Evolutionary conservation across 2,797 vertebrate species (phyloP), one percentile per base, ranked within the genome.

Genomic region (Acomys russatus): DNA sequence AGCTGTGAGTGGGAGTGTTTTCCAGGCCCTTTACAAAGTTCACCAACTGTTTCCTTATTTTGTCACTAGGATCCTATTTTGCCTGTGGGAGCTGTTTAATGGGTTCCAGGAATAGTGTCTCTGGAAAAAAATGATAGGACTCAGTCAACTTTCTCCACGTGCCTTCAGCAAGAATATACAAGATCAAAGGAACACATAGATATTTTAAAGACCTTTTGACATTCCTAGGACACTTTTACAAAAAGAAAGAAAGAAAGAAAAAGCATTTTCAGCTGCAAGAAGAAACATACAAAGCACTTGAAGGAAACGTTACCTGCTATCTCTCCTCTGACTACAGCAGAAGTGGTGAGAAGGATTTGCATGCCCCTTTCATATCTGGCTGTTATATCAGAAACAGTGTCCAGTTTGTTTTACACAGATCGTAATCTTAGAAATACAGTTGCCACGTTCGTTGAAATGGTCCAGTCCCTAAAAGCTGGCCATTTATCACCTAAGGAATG

Each of bases 401-500:
- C 22, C 20, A 94, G 90, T 96, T 95, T 88, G 85, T 90, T 96
- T 97, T 97, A 93, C 91, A 91, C 92, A 95, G 73, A 97, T 96
- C 68, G 93, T 95, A 90, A 96, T 97, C 96, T 96, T 91, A 95
- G 87, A 91, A 96, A 94, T 97, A 94, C 12, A 97, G 91, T 97
- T 97, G 91, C 96, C 96, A 93, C 88, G 82, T 89, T 94, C 87
- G 66, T 96, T 95, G 35, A 96, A 96, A 97, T 79, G 33, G 95
- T 95, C 91, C 97, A 77, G 95, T 97, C 96, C 82, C 97, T 98
- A 74, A 97, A 97, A 98, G 95, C 97, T 28, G 97, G 96, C 76
- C 87, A 93, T 98, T 98, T 98, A 98, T 98, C 98, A 98, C 97
- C 97, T 95, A 95, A 97, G 95, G 97, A 98, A 98, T 98, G 96